phyloP scores from a whole-genome alignment of 2,888 invertebrate species.

The Vannuccia rotundouncinata region DNA sequence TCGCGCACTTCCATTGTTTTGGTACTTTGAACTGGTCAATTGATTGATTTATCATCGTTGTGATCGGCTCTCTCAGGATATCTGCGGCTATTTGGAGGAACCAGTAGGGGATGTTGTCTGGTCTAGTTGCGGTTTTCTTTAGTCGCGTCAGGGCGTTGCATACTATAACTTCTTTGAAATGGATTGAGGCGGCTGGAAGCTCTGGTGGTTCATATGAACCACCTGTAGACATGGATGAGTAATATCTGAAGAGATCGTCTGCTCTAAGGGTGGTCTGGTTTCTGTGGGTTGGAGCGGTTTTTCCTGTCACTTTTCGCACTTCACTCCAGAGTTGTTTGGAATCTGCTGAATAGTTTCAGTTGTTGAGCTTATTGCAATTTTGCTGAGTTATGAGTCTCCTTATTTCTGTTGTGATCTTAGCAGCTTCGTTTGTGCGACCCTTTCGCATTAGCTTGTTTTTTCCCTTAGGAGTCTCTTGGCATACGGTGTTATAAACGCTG shows the following conservation, averaged over 20 bases:
- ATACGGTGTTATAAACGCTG: background rate
- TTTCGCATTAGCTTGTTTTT: no score
- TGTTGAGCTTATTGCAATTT: background rate
- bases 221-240: background rate
- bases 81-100: background rate
- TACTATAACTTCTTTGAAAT: background rate
- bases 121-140: background rate
- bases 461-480: no score
- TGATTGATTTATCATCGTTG: background rate
- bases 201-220: background rate
- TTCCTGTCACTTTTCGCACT: background rate
- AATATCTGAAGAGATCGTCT: background rate
- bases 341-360: background rate
- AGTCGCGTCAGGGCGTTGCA: background rate
- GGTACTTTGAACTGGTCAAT: background rate
- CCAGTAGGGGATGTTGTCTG: background rate
- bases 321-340: background rate
- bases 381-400: background rate
- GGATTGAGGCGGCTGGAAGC: background rate
- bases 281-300: background rate
- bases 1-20: background rate
- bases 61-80: background rate
- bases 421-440: background rate
- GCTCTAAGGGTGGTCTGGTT: background rate
- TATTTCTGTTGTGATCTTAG: background rate